Evolutionary conservation across 2,888 invertebrate species (phyloP).

Genomic region (Campoplex nolae): DNA sequence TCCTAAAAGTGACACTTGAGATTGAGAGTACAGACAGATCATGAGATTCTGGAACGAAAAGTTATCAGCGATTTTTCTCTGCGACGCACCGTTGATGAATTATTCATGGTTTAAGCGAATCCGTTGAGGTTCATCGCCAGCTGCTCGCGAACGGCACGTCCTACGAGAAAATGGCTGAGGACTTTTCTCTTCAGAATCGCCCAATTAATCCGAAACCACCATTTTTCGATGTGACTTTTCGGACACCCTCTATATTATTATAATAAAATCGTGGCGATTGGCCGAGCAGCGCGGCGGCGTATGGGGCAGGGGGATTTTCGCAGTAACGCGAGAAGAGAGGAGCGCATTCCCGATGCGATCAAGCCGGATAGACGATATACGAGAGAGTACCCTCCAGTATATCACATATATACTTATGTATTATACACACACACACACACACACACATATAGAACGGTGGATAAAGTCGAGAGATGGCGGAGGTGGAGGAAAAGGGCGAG

Average conservation of each 20-base stretch:
- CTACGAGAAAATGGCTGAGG: not conserved
- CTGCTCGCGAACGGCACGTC: not conserved
- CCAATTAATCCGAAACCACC: not conserved
- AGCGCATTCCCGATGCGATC: conserved; percentile 64
- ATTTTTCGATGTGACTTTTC: not conserved
- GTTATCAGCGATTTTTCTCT: not conserved
- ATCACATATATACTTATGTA: conserved; percentile 7
- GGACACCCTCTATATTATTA: conserved; percentile 46
- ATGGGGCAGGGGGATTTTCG: conserved; percentile 38
- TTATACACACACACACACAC: not conserved
- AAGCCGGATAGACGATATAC: conserved; percentile 63
- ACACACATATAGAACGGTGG: not conserved
- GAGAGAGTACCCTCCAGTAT: conserved; percentile 38
- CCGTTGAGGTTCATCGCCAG: not conserved
- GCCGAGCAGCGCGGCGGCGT: not conserved
- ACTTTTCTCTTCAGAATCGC: not conserved
- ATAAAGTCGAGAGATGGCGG: conserved; percentile 51
- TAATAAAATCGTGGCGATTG: conserved; percentile 62
- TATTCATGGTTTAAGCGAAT: not conserved
- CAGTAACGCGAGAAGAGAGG: conserved; percentile 66
- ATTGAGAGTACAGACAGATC: not conserved
- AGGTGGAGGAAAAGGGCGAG: conserved; percentile 76
- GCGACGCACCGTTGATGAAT: not conserved
- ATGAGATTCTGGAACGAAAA: not conserved
- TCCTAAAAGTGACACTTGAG: not conserved